These are phyloP conservation scores for Podarcis raffonei DNA, from an alignment of 2,113 vertebrate species.

Conservation along the genomic window DNA sequence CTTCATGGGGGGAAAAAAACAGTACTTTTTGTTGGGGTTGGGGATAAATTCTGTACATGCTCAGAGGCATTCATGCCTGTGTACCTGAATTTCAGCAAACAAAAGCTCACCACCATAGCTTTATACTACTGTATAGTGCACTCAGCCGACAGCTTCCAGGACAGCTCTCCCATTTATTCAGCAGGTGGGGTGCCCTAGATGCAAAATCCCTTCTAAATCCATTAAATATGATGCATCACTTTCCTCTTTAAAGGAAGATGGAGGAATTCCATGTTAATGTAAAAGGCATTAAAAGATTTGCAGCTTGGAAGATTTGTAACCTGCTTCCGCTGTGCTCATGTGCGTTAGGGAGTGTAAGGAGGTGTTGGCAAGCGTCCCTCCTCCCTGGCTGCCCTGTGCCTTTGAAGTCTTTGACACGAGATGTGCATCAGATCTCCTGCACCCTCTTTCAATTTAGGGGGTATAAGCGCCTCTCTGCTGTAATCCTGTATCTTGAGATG, in stretches of 20 bases:
- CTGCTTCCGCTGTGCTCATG: background rate
- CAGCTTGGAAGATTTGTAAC: background rate
- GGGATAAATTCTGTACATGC: background rate
- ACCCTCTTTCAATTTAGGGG: background rate
- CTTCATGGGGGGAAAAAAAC: background rate
- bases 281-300: background rate
- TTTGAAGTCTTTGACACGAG: conserved; percentile 7
- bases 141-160: background rate
- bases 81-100: background rate
- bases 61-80: background rate
- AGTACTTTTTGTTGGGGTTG: background rate
- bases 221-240: background rate
- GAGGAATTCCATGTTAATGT: background rate
- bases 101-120: background rate
- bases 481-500: conserved; percentile 29
- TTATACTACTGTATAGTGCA: too few species aligned
- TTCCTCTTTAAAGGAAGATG: background rate
- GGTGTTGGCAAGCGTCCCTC: background rate
- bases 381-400: background rate
- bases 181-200: background rate
- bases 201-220: background rate
- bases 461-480: conserved; percentile 15
- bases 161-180: background rate
- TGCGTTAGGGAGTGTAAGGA: background rate
- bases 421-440: background rate